Conservation (phyloP, 2,113 vertebrate genomes). For the Meles meles region DNA sequence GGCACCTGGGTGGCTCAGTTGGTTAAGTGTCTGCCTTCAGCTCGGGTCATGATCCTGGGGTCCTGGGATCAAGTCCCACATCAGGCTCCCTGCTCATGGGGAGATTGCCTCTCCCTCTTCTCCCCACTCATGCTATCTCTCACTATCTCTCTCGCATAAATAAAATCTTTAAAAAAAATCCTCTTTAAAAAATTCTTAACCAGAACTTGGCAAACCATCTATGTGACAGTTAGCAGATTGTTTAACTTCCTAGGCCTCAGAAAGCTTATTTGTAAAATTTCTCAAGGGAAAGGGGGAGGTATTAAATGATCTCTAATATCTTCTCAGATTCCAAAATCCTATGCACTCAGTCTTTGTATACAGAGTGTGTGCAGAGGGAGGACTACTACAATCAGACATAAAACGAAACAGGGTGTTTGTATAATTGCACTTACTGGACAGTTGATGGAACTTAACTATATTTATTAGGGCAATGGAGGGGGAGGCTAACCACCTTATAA, state of each 20-base stretch:
- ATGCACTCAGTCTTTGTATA: background rate
- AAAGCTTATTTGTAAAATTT: background rate
- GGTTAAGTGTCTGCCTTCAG: too few relatives aligned
- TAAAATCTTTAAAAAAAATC: background rate
- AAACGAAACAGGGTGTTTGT: background rate
- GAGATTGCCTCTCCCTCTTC: too few relatives aligned
- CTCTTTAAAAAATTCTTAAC: background rate
- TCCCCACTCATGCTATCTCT: too few relatives aligned
- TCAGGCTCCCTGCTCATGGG: too few relatives aligned
- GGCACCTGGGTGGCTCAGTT: too few relatives aligned
- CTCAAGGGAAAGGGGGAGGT: background rate
- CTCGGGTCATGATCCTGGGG: too few relatives aligned
- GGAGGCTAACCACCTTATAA: conserved; percentile 63
- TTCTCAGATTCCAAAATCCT: background rate
- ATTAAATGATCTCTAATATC: background rate
- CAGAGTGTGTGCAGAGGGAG: background rate
- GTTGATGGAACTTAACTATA: conserved; percentile 23
- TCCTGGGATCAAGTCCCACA: too few relatives aligned
- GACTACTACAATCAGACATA: rapidly evolving
- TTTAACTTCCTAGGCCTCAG: background rate
- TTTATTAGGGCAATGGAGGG: conserved; percentile 35
- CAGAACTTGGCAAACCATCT: background rate
- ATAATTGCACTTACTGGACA: background rate
- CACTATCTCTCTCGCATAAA: too few relatives aligned
- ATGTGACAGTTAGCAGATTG: background rate